Conservation (phyloP, 37 sponge, comb jelly and placozoan species). For the Chondrosia reniformis region DNA sequence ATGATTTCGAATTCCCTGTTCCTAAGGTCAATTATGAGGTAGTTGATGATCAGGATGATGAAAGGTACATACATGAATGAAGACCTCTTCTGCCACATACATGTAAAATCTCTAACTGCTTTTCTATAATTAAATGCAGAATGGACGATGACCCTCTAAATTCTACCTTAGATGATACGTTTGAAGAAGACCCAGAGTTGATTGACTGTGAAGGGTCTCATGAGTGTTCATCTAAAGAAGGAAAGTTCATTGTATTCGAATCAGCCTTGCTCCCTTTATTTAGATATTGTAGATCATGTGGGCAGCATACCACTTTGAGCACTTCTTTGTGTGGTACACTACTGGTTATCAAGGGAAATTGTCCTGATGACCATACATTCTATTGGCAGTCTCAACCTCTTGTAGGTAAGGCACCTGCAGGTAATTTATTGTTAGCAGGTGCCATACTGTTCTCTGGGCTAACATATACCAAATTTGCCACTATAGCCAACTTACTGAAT, state of each 20-base stretch:
- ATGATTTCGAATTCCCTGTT: no score
- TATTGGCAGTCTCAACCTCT: conserved; percentile 23
- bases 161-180: no score
- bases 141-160: no score
- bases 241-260: neutral
- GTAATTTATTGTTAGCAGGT: conserved; percentile 14
- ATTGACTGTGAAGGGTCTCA: no score
- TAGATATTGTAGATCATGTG: neutral
- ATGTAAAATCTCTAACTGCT: no score
- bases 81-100: no score
- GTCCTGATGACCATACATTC: conserved; percentile 10
- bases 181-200: no score
- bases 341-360: neutral
- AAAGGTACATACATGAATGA: no score
- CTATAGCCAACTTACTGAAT: neutral
- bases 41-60: no score
- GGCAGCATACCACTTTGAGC: neutral
- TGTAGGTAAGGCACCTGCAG: neutral
- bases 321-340: neutral
- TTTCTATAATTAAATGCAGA: no score
- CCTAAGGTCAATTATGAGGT: no score
- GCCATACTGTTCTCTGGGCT: neutral
- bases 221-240: neutral
- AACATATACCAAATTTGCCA: neutral
- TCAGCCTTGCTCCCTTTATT: neutral